Evolutionary conservation across 2,113 vertebrate genomes (phyloP).

Genomic region (Lipophrys pholis): DNA sequence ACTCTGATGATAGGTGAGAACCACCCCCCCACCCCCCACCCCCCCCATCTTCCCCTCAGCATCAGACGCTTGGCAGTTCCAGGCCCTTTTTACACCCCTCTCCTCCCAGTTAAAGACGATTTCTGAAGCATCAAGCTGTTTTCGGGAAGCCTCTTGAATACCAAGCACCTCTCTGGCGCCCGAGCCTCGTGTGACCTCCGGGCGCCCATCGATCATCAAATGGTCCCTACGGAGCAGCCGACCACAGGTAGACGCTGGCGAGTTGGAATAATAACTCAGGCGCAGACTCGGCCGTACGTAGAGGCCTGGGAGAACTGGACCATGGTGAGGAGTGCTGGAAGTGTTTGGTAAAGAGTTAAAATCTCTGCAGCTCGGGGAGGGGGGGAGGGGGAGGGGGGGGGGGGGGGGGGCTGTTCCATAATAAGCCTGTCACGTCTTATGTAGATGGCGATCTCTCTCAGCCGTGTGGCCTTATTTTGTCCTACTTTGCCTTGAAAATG

Average conservation of each 20-base stretch:
- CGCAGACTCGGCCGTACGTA: slow-evolving; percentile 11
- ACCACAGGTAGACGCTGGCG: slow-evolving; percentile 40
- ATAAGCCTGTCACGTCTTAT: slow-evolving; percentile 5
- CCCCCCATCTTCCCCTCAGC: background rate
- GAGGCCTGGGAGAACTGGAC: slow-evolving; percentile 37
- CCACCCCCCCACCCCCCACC: too few relatives aligned
- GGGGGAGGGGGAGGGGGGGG: background rate
- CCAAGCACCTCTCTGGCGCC: slow-evolving; percentile 45
- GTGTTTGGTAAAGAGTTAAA: background rate
- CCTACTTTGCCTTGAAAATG: background rate
- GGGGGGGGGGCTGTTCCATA: background rate
- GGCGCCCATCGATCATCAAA: slow-evolving; percentile 57
- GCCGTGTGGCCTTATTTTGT: slow-evolving; percentile 5
- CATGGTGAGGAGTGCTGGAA: slow-evolving; percentile 4
- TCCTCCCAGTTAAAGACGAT: background rate
- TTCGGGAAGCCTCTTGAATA: slow-evolving; percentile 49
- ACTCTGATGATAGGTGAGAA: too few relatives aligned
- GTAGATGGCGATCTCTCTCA: slow-evolving; percentile 8
- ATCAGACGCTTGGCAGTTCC: background rate
- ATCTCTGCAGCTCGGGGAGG: background rate
- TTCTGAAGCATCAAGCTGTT: slow-evolving; percentile 19
- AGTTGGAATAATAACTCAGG: slow-evolving; percentile 53
- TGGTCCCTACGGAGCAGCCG: slow-evolving; percentile 34
- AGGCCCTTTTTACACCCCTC: background rate
- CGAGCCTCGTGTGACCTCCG: slow-evolving; percentile 42